Percentiles rank a stretch among this genome's conserved stretches.
These are phyloP conservation scores for Cremastinae sp. DNA, from an alignment of 2,888 invertebrate species.

Conservation along the genomic window DNA sequence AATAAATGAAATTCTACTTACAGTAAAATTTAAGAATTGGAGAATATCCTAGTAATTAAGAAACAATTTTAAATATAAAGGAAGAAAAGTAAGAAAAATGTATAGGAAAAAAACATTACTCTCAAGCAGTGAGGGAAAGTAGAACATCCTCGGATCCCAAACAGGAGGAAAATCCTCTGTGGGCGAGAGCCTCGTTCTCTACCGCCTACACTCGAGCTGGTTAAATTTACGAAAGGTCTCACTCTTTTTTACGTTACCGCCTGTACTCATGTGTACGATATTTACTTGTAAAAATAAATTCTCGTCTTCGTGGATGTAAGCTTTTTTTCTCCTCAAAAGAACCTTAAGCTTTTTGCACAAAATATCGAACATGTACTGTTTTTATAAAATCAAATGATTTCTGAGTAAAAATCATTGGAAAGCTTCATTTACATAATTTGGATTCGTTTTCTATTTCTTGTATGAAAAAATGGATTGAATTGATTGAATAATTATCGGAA, in stretches of 20 bases:
- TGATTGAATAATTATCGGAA: too few relatives aligned
- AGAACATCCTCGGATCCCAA: conserved; percentile 21
- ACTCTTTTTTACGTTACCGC: not conserved
- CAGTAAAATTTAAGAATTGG: too few relatives aligned
- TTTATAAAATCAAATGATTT: too few relatives aligned
- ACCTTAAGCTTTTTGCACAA: too few relatives aligned
- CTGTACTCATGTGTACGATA: not conserved
- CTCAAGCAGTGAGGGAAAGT: not conserved
- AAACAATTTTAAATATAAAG: not conserved
- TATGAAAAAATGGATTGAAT: too few relatives aligned
- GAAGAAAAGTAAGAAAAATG: not conserved
- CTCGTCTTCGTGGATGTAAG: not conserved
- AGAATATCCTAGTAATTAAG: too few relatives aligned
- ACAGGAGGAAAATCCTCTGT: conserved; percentile 16
- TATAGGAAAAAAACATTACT: conserved; percentile 7
- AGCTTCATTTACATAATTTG: too few relatives aligned
- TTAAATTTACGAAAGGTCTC: conserved; percentile 16
- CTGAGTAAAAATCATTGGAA: too few relatives aligned
- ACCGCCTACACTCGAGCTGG: not conserved
- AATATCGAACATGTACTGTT: too few relatives aligned
- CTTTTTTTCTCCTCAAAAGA: too few relatives aligned
- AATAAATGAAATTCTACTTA: too few relatives aligned
- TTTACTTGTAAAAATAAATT: not conserved
- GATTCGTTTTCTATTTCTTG: too few relatives aligned
- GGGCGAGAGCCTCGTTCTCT: not conserved